Percentiles rank a stretch among this genome's conserved stretches.
phyloP scores from a whole-genome alignment of 2,113 vertebrate genomes.

The Gallinago jamesoni region DNA sequence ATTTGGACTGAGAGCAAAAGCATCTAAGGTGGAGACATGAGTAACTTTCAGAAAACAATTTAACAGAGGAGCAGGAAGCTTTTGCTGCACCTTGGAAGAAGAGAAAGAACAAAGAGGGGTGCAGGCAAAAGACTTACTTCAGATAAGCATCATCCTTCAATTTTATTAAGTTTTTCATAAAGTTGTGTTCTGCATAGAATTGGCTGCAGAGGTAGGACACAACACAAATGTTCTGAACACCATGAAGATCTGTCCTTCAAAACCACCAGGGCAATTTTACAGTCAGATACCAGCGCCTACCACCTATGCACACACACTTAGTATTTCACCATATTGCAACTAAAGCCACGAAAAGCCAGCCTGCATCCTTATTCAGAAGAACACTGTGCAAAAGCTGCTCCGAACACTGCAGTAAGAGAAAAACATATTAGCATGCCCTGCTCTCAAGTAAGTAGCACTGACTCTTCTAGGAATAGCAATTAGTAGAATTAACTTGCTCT shows the following conservation, averaged over 20 bases:
- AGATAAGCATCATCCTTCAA: background rate
- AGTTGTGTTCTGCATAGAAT: background rate
- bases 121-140: background rate
- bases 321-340: background rate
- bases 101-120: background rate
- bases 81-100: background rate
- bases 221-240: background rate
- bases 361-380: background rate
- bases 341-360: background rate
- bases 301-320: background rate
- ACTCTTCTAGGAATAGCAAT: background rate
- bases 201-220: background rate
- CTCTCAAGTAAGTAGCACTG: background rate
- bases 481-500: background rate
- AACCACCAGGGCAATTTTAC: background rate
- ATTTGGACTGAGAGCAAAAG: background rate
- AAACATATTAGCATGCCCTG: background rate
- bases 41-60: background rate
- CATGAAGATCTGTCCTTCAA: background rate
- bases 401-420: background rate
- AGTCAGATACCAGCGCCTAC: background rate
- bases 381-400: background rate
- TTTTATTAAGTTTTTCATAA: background rate
- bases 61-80: background rate
- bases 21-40: background rate